Evolutionary conservation across 2,888 invertebrate genomes (phyloP), one percentile per base, ranked within the genome.

Genomic region (Cheilosia urbana): DNA sequence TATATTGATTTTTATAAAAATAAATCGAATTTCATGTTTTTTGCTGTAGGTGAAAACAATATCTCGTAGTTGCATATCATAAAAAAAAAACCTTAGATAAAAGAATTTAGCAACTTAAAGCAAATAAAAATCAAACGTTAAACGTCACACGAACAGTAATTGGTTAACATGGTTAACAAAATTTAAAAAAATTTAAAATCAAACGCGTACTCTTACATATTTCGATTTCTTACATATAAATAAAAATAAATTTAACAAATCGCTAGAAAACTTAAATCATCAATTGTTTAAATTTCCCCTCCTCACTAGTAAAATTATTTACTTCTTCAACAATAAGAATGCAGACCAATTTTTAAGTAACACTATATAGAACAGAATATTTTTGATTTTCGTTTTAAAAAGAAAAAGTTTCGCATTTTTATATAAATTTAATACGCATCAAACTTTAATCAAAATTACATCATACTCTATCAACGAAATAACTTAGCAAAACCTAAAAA

Each of bases 291-390:
- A 17, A 4, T 17, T 34, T 19, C 17, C 47, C 2, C 37, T 37
- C 19, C 2, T 69, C 15, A 30, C 2, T 13, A 72, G 57, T 13
- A 7, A 65, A 51, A 49, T 21, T 42, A 58, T 45, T 62, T 37
- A 17, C 19, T 63, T 27, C 71, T 69, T 63, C 1, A 58, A 71
- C 51, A 66, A 53, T 75, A 66, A 53, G 71, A 9, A 77, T 87
- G 75, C 84, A 82, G 80, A 84, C 87, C 79, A 87, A 87, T 84
- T 87, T 87, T 77, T 85, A 63, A 24, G 80, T 85, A 84, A 87
- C n/a, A 80, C 53, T 79, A 75, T 83, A 87, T 83, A 87, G 68
- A 72, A 69, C 68, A 58, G 58, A 72, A n/a, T 51, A 63, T 57
- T 71, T 42, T 69, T 49, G 34, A 73, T 73, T 21, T 30, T 30